Percentiles rank a stretch among this genome's conserved stretches.
These are phyloP conservation scores for Drymodes brunneopygia DNA, from an alignment of 2,113 vertebrate species.

Conservation along the genomic window DNA sequence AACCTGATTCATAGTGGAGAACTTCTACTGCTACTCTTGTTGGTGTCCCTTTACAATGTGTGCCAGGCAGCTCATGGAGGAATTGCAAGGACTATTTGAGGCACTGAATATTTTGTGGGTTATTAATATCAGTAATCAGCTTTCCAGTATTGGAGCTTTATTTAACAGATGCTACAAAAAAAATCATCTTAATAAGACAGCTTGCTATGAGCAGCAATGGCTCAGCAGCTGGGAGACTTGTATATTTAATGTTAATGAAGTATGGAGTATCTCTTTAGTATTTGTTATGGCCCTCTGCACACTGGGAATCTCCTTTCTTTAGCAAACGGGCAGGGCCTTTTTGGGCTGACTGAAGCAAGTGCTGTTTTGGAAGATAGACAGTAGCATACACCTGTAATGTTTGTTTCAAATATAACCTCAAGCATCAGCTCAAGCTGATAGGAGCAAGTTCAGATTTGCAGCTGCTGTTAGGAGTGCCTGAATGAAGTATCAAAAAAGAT, in stretches of 20 bases:
- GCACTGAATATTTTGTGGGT: not conserved
- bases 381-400: accelerated
- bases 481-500: not conserved
- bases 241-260: not conserved
- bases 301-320: not conserved
- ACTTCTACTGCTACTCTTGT: accelerated
- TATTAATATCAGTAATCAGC: not conserved
- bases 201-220: not conserved
- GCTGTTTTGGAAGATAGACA: not conserved
- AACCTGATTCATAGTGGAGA: not conserved
- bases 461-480: not conserved
- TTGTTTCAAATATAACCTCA: not conserved
- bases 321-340: not conserved
- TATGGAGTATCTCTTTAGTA: not conserved
- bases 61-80: not conserved
- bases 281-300: not conserved
- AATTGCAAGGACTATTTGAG: not conserved
- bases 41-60: not conserved
- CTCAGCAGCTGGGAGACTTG: not conserved
- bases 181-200: not conserved
- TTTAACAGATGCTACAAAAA: not conserved
- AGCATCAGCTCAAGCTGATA: not conserved
- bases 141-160: not conserved
- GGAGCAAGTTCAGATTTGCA: not conserved
- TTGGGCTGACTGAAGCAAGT: not conserved